Evolutionary conservation across 1,140 invertebrate species (phyloP), one percentile per base, ranked within the genome.

Genomic region (Branchinecta lynchi): DNA sequence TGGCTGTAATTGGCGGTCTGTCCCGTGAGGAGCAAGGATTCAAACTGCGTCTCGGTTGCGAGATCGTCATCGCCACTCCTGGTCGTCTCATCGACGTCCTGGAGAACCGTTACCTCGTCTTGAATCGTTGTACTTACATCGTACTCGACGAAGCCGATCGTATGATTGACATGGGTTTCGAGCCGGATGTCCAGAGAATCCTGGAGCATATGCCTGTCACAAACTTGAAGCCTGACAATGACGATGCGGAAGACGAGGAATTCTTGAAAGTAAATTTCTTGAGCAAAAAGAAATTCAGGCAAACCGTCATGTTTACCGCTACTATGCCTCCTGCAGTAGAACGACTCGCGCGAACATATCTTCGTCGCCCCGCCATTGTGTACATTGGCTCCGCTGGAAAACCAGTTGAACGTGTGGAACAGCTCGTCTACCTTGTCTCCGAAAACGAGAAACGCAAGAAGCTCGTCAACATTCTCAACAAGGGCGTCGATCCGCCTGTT

Each of bases 121-220:
- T 99, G 0, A 93, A 89, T 79, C 90, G 96, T 76, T 99, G 97
- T 77, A 93, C 89, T 66, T 93, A 93, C 76, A 91, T 93, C 73
- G 90, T 93, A n/a, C 80, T 93, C 66, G 90, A 93, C 76, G 91
- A 94, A 82, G 96, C 96, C 66, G 96, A 99, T 82, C 85, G 94
- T 76, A 99, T 99, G 96, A 97, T 99, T 80, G 95, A 98, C 80
- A 97, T 98, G 93, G 96, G 96, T 80, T 99, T 99, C 79, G 96
- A 99, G 79, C 72, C 72, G 78, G 90, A 98, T 78, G 96, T 99
- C 0, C 94, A 98, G 76, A 96, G 95, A 77, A 98, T 99, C 78
- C 81, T 99, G 0, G 94, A 98, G 76, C 96, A 93, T 75, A 95
- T 99, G 88, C 97, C 97, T 0, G 96, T 98, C 0, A 89, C 93